phyloP scores from a whole-genome alignment of 1,140 invertebrate genomes.

The Palaemon carinicauda region DNA sequence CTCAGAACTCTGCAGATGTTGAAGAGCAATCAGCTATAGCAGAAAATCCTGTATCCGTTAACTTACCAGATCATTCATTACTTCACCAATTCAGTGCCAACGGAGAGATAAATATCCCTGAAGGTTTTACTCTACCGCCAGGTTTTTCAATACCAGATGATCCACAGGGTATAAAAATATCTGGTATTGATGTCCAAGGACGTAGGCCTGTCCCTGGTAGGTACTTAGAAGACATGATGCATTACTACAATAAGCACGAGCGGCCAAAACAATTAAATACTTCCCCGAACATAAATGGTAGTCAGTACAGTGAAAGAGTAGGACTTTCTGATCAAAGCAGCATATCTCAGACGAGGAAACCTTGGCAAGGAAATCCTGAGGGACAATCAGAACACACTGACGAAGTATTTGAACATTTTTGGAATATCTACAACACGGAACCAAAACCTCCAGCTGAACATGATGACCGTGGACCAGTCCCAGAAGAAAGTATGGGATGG shows the following conservation, averaged over 20 bases:
- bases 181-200: neutral
- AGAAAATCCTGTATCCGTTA: neutral
- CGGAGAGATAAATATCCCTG: constrained; percentile 6
- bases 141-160: constrained; percentile 7
- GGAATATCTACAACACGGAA: constrained; percentile 27
- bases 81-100: neutral
- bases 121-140: constrained; percentile 24
- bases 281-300: neutral
- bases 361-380: neutral
- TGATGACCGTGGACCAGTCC: constrained; percentile 40
- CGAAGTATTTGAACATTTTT: constrained; percentile 33
- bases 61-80: neutral
- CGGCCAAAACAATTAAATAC: neutral
- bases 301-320: constrained; percentile 27
- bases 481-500: neutral
- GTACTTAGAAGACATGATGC: constrained; percentile 39
- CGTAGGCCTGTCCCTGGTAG: neutral
- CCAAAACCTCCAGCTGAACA: constrained; percentile 22
- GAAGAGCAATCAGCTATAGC: neutral
- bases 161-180: neutral
- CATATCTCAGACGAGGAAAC: neutral
- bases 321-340: neutral
- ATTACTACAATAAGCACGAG: constrained; percentile 39
- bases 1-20: neutral
- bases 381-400: neutral